Base-by-base conservation (phyloP, 1,140 invertebrate genomes). In the Tetramorium simillimum region DNA sequence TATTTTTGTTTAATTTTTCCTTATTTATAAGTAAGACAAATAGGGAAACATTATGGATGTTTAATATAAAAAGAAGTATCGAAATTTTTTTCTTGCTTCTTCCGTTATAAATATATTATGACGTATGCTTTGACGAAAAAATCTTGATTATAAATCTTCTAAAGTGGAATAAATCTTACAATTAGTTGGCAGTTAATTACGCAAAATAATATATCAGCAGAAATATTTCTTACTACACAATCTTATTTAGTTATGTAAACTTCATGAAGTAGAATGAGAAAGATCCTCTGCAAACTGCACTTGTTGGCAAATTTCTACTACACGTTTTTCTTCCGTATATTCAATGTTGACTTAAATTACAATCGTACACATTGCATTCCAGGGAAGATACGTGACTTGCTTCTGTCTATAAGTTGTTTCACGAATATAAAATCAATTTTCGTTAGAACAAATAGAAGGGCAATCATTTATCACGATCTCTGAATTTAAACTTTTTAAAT, bases 151-250 rank as follows among this genome's bases (percentile, higher is more conserved):
- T 37, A 46, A 65, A 67, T 80, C 7, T 65, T n/a, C 10, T 40
- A 43, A 80, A 80, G 16, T 63, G 28, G 5, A 70, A 40, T 46
- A 18, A 49, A 58, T 24, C 37, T 2, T 21, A 33, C 3, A 33
- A 33, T 33, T 33, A 21, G 56, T 18, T 21, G 1, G n/a, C 5
- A 24, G 51, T 88, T 89, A 88, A 88, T 89, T 89, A 89, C 69
- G 37, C 24, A 37, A 88, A 82, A 75, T 33, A 63, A 70, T n/a
- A 58, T 2, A 63, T 16, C 77, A 24, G n/a, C 16, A 21, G 3
- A 16, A 24, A 3, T 4, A 46, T 43, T 70, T 56, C 49, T 70
- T 70, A 10, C 33, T 70, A 28, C 7, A 14, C 21, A 21, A 70
- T 3, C 16, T 51, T 49, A 49, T 43, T 67, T 69, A 70, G 46